These are phyloP conservation scores for Shargacucullia verbasci DNA, from an alignment of 2,888 invertebrate species.

Conservation along the genomic window DNA sequence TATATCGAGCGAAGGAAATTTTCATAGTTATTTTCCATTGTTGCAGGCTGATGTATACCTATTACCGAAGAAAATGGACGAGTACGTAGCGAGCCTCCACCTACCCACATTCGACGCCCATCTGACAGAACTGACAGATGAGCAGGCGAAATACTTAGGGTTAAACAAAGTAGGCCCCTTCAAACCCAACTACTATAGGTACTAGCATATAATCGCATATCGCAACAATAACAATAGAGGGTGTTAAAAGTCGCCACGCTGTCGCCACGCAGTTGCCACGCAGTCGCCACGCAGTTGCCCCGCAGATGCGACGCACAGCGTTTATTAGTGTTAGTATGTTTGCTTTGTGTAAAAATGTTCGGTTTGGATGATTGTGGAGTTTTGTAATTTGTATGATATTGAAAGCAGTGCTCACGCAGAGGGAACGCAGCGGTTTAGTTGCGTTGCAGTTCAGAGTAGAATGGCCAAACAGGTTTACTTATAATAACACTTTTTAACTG, in stretches of 20 bases:
- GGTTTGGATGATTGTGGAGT: conserved; percentile 34
- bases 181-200: conserved; percentile 99
- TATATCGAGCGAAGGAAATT: conserved; percentile 16
- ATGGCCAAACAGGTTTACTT: too few species aligned
- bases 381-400: conserved; percentile 41
- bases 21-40: conserved; percentile 16
- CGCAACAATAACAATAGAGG: conserved; percentile 39
- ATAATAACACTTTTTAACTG: too few species aligned
- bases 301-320: conserved; percentile 40
- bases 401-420: conserved; percentile 18
- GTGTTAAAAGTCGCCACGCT: conserved; percentile 20
- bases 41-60: conserved; percentile 96
- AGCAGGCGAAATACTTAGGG: conserved; percentile 99
- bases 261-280: conserved; percentile 15
- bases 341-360: conserved; percentile 49
- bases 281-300: conserved; percentile 29
- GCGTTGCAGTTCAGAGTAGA: too few species aligned
- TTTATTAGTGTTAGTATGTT: conserved; percentile 43
- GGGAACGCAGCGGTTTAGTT: conserved; percentile 16
- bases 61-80: conserved; percentile 99
- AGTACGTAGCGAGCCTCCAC: conserved; percentile 99
- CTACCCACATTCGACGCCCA: conserved; percentile 99
- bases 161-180: conserved; percentile 99
- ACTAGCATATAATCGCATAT: conserved; percentile 68
- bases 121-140: conserved; percentile 97